Base-by-base conservation (phyloP, 2,888 invertebrate genomes). In the Lingula anatina region DNA sequence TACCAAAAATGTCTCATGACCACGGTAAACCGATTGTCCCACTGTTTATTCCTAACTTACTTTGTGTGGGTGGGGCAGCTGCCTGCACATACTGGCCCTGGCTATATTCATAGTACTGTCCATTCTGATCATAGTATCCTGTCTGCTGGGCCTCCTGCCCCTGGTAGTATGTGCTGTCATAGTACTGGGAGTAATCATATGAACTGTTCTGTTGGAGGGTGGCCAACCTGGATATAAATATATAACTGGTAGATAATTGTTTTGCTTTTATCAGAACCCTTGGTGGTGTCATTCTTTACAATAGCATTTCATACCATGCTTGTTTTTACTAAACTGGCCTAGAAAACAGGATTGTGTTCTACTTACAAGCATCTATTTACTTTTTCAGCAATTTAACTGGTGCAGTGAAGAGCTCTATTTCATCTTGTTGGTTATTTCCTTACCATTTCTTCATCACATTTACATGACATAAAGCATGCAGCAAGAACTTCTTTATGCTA, bases 101-200 rank as follows among this genome's bases (percentile, higher is more conserved):
- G 31, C 15, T 15, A 31, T 31, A 31, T 9, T 15, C 31, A 31
- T 15, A 12, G 15, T 31, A 31, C 9, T 31, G 15, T 9, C 31
- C 15, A 15, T 9, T 15, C 9, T 31, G 15, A 15, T 31, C 31
- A 31, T 31, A 31, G 24, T 41, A 18, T 27, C 39, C 31, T 12
- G 39, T 25, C 35, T 46, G 43, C 21, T 31, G 35, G 43, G 21
- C 25, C n/a, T 46, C 36, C 26, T 39, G 50, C 20, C 53, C 50
- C 36, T 66, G 65, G 47, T 60, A 65, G 31, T 55, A 55, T 9
- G 60, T 53, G 44, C 63, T 65, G 47, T 64, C 66, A 53, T 64
- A 65, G 45, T 49, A 55, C 54, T 63, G 63, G 31, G 9, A 12
- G 31, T 31, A 31, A 15, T 31, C 9, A 9, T 31, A 15, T 12